Conservation (phyloP, 2,888 invertebrate genomes). For the Philhelius pedissequus region DNA sequence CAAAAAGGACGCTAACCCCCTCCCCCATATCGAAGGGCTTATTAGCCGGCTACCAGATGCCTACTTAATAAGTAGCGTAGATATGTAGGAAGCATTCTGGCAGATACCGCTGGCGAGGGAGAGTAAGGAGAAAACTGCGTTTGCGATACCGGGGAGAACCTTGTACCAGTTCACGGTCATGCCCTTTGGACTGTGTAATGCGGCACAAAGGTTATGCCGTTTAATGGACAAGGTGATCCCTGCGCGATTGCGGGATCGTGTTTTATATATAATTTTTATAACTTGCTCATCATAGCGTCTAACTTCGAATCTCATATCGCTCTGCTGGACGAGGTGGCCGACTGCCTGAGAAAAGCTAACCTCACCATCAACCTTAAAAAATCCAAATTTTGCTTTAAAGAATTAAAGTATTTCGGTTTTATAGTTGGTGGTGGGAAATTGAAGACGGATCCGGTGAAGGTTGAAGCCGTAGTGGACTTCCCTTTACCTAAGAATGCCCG, state of each 20-base stretch:
- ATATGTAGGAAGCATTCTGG: neutral
- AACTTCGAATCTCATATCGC: neutral
- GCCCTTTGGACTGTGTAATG: neutral
- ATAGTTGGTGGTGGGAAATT: constrained; percentile 1
- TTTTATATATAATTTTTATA: constrained; percentile 17
- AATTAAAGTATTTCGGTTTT: too few relatives aligned
- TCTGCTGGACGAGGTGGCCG: constrained; percentile 22
- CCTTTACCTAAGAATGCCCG: neutral
- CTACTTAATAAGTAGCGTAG: neutral
- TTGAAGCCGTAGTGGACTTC: constrained; percentile 17
- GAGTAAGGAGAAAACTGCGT: constrained; percentile 29
- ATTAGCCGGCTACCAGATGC: neutral
- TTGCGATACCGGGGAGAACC: too few relatives aligned
- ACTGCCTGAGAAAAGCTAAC: constrained; percentile 30
- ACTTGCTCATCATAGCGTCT: neutral
- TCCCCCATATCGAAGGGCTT: constrained; percentile 1
- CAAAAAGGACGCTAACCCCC: constrained; percentile 22
- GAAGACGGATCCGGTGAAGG: constrained; percentile 40
- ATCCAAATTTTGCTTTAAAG: too few relatives aligned
- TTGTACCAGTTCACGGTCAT: constrained; percentile 36
- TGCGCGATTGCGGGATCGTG: constrained; percentile 14
- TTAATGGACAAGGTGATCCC: constrained; percentile 31
- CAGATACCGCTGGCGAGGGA: neutral
- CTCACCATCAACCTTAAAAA: too few relatives aligned
- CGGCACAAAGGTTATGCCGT: neutral